These are phyloP conservation scores for Galerucella calmariensis DNA, from an alignment of 2,888 invertebrate species.

Conservation along the genomic window DNA sequence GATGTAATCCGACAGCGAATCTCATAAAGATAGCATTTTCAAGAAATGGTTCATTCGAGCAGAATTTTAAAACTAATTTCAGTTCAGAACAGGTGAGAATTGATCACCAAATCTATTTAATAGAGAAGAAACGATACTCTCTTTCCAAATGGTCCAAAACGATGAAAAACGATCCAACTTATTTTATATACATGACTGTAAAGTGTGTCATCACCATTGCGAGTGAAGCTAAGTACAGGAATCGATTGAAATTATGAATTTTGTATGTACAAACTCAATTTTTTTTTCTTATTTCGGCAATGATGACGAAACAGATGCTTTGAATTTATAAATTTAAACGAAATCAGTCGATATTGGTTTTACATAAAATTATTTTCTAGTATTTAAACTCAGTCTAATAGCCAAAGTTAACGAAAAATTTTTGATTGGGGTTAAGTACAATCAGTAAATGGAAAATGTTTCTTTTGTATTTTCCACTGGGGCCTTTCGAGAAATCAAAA, in stretches of 20 bases:
- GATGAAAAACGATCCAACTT: background rate
- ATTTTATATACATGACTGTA: conserved; percentile 18
- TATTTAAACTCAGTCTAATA: conserved; percentile 58
- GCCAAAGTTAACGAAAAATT: conserved; percentile 25
- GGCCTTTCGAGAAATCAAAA: background rate
- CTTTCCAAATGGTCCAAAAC: background rate
- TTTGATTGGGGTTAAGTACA: conserved; percentile 19
- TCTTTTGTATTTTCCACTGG: background rate
- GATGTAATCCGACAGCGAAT: too few species aligned
- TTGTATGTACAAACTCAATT: conserved; percentile 34
- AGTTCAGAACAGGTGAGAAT: background rate
- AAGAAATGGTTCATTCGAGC: background rate
- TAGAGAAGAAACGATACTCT: background rate
- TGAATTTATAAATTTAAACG: conserved; percentile 49
- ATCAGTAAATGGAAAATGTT: conserved; percentile 19
- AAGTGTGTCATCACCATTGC: conserved; percentile 27
- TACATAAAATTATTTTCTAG: conserved; percentile 54
- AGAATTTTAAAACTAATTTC: too few species aligned
- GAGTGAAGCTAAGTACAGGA: conserved; percentile 23
- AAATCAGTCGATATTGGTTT: conserved; percentile 59
- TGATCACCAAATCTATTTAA: background rate
- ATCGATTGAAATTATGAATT: conserved; percentile 23
- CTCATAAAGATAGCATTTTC: background rate
- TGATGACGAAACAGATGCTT: background rate
- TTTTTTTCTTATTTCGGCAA: background rate